A percentile compares a stretch with the other conserved stretches of the same genome.
Conservation (phyloP, 1,140 invertebrate genomes). For the Panonychus citri region DNA sequence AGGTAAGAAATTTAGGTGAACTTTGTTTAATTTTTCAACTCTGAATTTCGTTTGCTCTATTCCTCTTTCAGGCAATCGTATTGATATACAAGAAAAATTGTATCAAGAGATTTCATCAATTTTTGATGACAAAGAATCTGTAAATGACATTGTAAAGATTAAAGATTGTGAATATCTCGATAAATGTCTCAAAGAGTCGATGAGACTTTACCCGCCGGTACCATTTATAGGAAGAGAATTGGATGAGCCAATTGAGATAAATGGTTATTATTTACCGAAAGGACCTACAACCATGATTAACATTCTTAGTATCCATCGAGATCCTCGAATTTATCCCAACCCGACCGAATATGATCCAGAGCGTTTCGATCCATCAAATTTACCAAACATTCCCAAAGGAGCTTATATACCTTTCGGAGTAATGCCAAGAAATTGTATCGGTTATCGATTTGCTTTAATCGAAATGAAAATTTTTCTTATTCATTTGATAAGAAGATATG, state of each 20-base stretch:
- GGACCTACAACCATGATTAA: slow-evolving; percentile 24
- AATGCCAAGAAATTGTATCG: too few relatives aligned
- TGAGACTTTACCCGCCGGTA: slow-evolving; percentile 36
- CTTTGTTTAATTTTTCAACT: neutral
- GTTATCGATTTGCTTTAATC: too few relatives aligned
- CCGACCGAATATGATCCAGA: too few relatives aligned
- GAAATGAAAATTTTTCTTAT: too few relatives aligned
- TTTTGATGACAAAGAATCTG: neutral
- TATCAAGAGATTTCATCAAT: neutral
- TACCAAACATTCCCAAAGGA: too few relatives aligned
- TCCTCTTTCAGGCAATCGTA: slow-evolving; percentile 11
- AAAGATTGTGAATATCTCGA: neutral
- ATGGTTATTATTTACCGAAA: slow-evolving; percentile 18
- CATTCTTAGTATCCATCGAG: slow-evolving; percentile 34
- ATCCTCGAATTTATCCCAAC: slow-evolving; percentile 37
- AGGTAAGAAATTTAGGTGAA: neutral
- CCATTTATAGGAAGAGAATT: slow-evolving; percentile 25
- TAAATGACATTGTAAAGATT: neutral
- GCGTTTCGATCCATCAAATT: too few relatives aligned
- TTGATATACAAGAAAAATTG: neutral
- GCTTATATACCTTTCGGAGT: too few relatives aligned
- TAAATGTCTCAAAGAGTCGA: slow-evolving; percentile 31
- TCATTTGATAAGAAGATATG: too few relatives aligned
- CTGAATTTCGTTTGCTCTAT: neutral
- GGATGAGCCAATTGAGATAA: slow-evolving; percentile 6